A percentile compares a stretch with the other conserved stretches of the same genome.
phyloP scores from a whole-genome alignment of 2,888 invertebrate species.

The Gymnocheta viridis region DNA sequence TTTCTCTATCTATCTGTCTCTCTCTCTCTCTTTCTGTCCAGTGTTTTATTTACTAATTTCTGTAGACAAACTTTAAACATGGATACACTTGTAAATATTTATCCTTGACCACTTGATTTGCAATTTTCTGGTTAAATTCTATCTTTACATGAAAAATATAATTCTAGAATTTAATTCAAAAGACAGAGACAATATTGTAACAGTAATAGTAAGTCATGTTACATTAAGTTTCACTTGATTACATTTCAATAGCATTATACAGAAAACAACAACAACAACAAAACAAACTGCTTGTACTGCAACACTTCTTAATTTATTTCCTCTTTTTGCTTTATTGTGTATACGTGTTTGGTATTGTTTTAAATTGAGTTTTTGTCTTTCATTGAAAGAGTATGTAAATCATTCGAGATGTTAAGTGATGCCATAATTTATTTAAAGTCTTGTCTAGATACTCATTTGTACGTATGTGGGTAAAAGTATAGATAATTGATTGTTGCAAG shows the following conservation, averaged over 20 bases:
- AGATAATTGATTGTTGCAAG: conserved; percentile 13
- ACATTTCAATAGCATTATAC: conserved; percentile 38
- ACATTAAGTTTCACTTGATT: conserved; percentile 62
- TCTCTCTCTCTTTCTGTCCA: too few relatives aligned
- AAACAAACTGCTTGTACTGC: neutral
- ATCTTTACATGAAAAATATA: neutral
- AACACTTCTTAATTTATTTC: conserved; percentile 35
- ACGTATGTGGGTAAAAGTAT: neutral
- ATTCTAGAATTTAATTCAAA: conserved; percentile 4
- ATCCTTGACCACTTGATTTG: conserved; percentile 49
- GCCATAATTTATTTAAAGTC: conserved; percentile 53
- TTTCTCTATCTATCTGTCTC: neutral
- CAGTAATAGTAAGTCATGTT: conserved; percentile 52
- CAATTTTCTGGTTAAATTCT: conserved; percentile 53
- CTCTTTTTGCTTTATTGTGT: neutral
- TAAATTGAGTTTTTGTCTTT: neutral
- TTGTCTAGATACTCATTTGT: neutral
- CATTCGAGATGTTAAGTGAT: conserved; percentile 46
- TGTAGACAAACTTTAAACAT: neutral
- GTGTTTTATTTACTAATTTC: neutral
- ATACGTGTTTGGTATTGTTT: neutral
- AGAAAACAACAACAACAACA: neutral
- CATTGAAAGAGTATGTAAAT: conserved; percentile 33
- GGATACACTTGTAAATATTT: conserved; percentile 9
- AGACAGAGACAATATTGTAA: conserved; percentile 17